phyloP scores from a whole-genome alignment of 2,888 invertebrate genomes.

The Caenorhabditis drosophilae region DNA sequence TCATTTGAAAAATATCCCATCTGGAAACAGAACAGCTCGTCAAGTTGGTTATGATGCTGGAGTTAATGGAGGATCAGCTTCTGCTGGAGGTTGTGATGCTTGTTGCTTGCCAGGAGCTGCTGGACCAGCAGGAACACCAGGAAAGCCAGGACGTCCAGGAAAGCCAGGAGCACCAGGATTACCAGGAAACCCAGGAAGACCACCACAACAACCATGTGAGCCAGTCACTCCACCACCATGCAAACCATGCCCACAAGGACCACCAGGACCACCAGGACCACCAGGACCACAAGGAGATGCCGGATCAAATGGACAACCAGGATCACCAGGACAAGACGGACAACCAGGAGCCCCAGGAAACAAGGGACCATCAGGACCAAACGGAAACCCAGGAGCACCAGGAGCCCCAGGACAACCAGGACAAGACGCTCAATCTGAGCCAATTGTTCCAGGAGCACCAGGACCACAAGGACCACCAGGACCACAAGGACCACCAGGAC shows the following conservation, averaged over 20 bases:
- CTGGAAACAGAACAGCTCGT: constrained; percentile 57
- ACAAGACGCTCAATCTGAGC: constrained; percentile 39
- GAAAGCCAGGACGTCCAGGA: constrained; percentile 48
- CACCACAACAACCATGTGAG: constrained; percentile 57
- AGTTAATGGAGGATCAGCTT: constrained; percentile 37
- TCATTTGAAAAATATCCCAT: constrained; percentile 48
- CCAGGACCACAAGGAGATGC: constrained; percentile 49
- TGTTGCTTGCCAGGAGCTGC: constrained; percentile 59
- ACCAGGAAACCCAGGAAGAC: constrained; percentile 55
- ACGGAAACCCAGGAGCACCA: constrained; percentile 55
- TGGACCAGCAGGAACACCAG: constrained; percentile 47
- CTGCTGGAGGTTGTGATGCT: constrained; percentile 53
- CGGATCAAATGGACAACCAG: constrained; percentile 45
- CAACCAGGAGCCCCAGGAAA: constrained; percentile 42
- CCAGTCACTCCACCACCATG: constrained; percentile 58
- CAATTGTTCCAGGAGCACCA: constrained; percentile 44
- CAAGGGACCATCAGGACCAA: constrained; percentile 55
- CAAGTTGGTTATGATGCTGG: constrained; percentile 50
- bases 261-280: constrained; percentile 56
- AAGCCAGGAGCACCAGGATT: constrained; percentile 60
- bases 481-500: constrained; percentile 44
- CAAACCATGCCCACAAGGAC: constrained; percentile 57
- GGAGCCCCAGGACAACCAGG: constrained; percentile 50
- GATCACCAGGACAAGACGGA: constrained; percentile 49
- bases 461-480: constrained; percentile 45